Evolutionary conservation across 2,888 invertebrate species (phyloP).

Genomic region (Polyommatus iphigenia): DNA sequence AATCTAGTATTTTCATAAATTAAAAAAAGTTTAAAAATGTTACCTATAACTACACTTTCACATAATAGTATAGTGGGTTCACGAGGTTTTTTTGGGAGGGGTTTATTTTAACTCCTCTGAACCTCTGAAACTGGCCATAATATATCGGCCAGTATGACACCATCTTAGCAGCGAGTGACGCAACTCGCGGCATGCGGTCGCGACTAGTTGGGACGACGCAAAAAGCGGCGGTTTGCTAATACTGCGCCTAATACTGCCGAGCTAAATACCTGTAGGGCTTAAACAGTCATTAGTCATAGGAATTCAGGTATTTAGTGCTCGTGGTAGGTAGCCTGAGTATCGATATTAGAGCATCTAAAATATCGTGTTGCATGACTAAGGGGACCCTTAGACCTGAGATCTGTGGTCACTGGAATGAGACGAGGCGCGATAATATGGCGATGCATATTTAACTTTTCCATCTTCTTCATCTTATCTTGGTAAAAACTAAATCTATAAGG

Average conservation of each 20-base stretch:
- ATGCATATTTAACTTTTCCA: too few relatives aligned
- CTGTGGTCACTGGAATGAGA: not conserved
- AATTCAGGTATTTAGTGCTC: not conserved
- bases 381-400: not conserved
- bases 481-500: too few relatives aligned
- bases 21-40: too few relatives aligned
- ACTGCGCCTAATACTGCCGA: constrained; percentile 3
- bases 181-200: constrained; percentile 11
- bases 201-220: not conserved
- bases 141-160: not conserved
- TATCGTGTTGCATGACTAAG: not conserved
- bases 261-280: not conserved
- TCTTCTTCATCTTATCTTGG: too few relatives aligned
- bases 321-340: not conserved
- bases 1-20: too few relatives aligned
- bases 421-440: too few relatives aligned
- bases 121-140: not conserved
- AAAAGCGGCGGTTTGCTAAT: constrained; percentile 14
- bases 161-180: not conserved
- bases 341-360: not conserved
- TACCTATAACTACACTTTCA: too few relatives aligned
- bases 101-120: too few relatives aligned
- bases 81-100: too few relatives aligned
- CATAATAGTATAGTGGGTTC: too few relatives aligned
- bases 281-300: not conserved